Base-by-base conservation (phyloP, 2,797 vertebrate species). In the Pseudocheirus occidentalis region DNA sequence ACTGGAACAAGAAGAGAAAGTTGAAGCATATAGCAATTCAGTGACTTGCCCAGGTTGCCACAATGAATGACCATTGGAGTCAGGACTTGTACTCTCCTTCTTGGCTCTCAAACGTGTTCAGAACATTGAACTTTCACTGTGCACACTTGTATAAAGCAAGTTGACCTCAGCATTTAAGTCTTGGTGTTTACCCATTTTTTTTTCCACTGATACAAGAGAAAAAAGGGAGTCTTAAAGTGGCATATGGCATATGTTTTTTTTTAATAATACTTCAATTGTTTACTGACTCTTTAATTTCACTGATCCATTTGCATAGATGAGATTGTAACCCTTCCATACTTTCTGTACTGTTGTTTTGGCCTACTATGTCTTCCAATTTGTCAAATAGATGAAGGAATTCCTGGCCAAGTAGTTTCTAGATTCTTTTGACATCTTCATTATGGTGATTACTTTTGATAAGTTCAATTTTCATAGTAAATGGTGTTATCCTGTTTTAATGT, bases 231-330 rank as follows among this genome's bases (percentile, higher is more conserved):
- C 0, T 56, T 91, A 95, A 59, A 55, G 93, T 53, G 28, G 46
- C 34, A 73, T 0, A 6, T 94, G n/a, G 28, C 87, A 0, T 81
- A 62, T 56, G 55, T 56, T 93, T 81, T 53, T 56, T 18, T 92
- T 93, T 93, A 81, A 95, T 73, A 91, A 40, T 94, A 50, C 27
- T 90, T 94, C 93, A 56, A 95, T 66, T 59, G 53, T 56, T 90
- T 4, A 31, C 28, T 95, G 94, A 56, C 28, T 92, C 95, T 92
- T 14, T 1, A 18, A 95, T 16, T 6, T n/a, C n/a, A 73, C 53
- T 59, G n/a, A 55, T 87, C 34, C 59, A 1, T 95, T 90, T 34
- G 34, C 14, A n/a, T 87, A 58, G 58, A 95, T n/a, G 62, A 92
- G 59, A 92, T 62, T 91, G 91, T 93, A 56, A 21, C 54, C 91